phyloP scores from a whole-genome alignment of 1,140 invertebrate genomes.

The Neotoxoptera formosana region DNA sequence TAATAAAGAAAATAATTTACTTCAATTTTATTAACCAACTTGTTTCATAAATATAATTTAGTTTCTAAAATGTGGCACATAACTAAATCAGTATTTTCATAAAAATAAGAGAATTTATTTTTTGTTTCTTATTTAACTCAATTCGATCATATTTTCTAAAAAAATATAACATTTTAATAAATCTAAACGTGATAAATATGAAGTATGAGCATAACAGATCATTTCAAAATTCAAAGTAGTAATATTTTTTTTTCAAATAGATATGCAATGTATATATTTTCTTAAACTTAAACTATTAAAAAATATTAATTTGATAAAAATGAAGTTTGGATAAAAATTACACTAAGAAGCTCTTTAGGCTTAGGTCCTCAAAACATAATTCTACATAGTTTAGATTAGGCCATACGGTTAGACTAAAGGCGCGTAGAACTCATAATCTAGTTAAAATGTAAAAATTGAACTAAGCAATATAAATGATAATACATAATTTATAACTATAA shows the following conservation, averaged over 20 bases:
- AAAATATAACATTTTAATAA: not conserved
- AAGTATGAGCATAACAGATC: not conserved
- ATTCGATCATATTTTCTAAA: constrained; percentile 11
- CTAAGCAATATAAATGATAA: constrained; percentile 39
- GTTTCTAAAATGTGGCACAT: not conserved
- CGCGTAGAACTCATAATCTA: constrained; percentile 16
- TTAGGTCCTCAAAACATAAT: not conserved
- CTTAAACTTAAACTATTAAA: not conserved
- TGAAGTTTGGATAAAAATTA: not conserved
- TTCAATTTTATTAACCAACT: not conserved
- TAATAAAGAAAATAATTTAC: constrained; percentile 1
- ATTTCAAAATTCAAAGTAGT: not conserved
- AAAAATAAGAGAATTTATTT: constrained; percentile 26
- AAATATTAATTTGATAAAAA: not conserved
- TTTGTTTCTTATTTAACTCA: not conserved
- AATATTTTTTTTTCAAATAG: not conserved
- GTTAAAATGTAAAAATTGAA: constrained; percentile 27
- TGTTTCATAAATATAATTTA: constrained; percentile 1
- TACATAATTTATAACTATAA: constrained; percentile 6
- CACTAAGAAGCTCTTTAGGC: not conserved
- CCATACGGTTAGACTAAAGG: constrained; percentile 26
- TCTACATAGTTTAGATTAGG: not conserved
- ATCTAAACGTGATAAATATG: constrained; percentile 2
- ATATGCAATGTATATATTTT: not conserved
- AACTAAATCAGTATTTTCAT: constrained; percentile 42